Evolutionary conservation across 1,140 invertebrate genomes (phyloP), one percentile per base, ranked within the genome.

Genomic region (Wasmannia auropunctata): DNA sequence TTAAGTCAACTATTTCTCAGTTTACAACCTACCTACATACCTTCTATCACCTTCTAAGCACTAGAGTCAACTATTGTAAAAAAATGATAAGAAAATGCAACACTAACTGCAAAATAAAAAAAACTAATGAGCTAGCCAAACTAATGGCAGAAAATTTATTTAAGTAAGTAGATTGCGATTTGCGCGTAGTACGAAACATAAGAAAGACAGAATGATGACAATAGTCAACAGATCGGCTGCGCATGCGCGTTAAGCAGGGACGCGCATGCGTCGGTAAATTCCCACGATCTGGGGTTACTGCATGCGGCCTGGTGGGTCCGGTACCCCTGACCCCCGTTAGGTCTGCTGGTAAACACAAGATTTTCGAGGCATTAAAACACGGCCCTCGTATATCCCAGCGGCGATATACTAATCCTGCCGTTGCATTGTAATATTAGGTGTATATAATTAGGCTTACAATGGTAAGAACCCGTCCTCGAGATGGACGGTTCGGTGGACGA

Each of bases 401-500:
- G 37, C 22, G 40, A 46, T 69, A 65, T 56, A 90, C 40, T 81
- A 22, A 51, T 10, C n/a, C 22, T 80, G 40, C 40, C 65, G 46
- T 46, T 79, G 46, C 5, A 28, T 46, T 46, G 6, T 43, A 46
- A 43, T 43, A 65, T 77, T 90, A 84, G 25, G 58, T 72, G 51
- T 86, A 83, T 14, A 86, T 80, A 88, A 51, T 79, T 84, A 90
- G 31, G 51, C 65, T 56, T 77, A 81, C 62, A 75, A 90, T 90
- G 89, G 89, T 90, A 86, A 88, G 83, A 7, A 28, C 28, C n/a
- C 7, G 10, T 19, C 58, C 43, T 46, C 6, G 5, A n/a, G n/a
- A n/a, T n/a, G n/a, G n/a, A 10, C n/a, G 31, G 43, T 28, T 54
- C 8, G 19, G 8, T 6, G 31, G 19, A 67, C 14, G 34, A 49